These are phyloP conservation scores for Ornithorhynchus anatinus DNA, from an alignment of 2,113 vertebrate species.

Conservation along the genomic window DNA sequence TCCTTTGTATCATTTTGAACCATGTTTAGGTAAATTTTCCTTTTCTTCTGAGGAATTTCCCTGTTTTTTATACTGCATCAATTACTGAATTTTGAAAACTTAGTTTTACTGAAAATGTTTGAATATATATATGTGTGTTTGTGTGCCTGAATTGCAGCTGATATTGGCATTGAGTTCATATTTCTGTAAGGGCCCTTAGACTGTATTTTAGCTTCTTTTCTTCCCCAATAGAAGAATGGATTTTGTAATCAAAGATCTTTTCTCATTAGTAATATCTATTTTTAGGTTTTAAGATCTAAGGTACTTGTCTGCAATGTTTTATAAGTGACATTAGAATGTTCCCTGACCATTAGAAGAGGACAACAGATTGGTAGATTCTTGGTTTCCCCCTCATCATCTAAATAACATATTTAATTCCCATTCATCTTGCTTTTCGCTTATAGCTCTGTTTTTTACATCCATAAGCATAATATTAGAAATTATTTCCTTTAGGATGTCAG, in stretches of 20 bases:
- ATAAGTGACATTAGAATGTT: constrained; percentile 24
- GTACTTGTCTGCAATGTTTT: constrained; percentile 16
- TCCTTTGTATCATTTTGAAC: background rate
- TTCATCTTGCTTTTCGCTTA: constrained; percentile 6
- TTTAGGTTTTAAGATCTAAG: constrained; percentile 14
- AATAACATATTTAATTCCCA: background rate
- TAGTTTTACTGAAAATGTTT: no score
- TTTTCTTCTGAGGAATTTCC: background rate
- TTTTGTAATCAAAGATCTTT: background rate
- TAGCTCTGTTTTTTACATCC: background rate
- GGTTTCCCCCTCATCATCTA: constrained; percentile 10
- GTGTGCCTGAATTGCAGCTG: background rate
- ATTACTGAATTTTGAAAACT: no score
- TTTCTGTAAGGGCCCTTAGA: background rate
- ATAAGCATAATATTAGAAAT: constrained; percentile 20
- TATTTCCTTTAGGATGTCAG: constrained; percentile 1
- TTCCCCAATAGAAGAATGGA: background rate
- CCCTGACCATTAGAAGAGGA: background rate
- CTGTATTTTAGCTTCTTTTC: background rate
- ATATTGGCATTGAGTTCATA: background rate
- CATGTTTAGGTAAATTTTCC: background rate
- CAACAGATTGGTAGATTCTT: no score
- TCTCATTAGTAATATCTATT: background rate
- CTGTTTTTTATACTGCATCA: no score
- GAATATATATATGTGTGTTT: no score